Conservation (phyloP, 2,797 vertebrate species). For the Pyrocephalus nanus region DNA sequence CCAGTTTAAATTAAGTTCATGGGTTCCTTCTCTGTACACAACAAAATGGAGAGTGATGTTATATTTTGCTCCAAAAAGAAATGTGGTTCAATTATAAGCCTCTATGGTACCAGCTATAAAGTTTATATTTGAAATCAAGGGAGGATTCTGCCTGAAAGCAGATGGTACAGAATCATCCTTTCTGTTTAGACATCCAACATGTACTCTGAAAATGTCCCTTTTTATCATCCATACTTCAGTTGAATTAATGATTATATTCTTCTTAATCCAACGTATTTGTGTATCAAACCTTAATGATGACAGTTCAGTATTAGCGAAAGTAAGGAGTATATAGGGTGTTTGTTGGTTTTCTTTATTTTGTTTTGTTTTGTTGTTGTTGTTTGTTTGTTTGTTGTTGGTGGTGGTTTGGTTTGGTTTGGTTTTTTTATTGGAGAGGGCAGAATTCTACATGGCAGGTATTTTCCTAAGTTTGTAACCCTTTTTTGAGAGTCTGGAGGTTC, state of each 20-base stretch:
- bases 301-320: not conserved
- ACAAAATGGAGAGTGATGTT: not conserved
- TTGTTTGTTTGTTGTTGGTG: too few species aligned
- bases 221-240: not conserved
- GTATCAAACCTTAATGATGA: not conserved
- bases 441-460: constrained; percentile 15
- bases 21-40: not conserved
- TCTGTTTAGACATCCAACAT: not conserved
- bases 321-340: not conserved
- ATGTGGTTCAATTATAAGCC: not conserved
- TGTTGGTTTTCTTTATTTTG: too few species aligned
- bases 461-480: constrained; percentile 3
- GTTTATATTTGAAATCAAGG: not conserved
- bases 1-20: not conserved
- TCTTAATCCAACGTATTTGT: not conserved
- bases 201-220: not conserved
- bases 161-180: not conserved
- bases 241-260: not conserved
- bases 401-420: not conserved
- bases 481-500: constrained; percentile 17
- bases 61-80: not conserved
- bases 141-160: not conserved
- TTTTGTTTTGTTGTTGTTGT: not conserved
- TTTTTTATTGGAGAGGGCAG: not conserved
- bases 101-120: not conserved